Percentiles rank a stretch among this genome's conserved stretches.
Conservation (phyloP, 2,797 vertebrate species). For the Heterohyrax brucei region DNA sequence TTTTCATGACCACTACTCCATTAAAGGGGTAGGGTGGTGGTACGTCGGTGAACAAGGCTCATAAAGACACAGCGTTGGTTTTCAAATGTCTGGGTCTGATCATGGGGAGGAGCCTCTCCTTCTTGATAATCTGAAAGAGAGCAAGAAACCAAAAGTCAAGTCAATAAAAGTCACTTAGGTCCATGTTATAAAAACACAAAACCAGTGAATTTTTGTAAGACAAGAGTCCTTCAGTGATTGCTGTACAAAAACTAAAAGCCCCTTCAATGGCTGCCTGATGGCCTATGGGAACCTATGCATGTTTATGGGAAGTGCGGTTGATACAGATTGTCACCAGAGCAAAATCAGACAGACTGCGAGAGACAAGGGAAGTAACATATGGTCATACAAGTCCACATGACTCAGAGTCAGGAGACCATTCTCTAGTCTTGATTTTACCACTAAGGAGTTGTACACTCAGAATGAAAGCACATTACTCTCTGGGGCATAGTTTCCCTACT, state of each 20-base stretch:
- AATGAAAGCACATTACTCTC: background rate
- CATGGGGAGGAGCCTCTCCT: accelerated
- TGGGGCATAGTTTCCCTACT: background rate
- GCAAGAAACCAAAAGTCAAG: background rate
- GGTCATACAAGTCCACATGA: background rate
- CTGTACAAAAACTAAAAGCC: background rate
- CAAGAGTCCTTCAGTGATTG: background rate
- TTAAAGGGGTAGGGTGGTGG: too few relatives aligned
- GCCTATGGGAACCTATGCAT: background rate
- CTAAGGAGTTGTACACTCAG: background rate
- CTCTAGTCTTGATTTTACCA: background rate
- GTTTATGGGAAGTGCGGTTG: background rate
- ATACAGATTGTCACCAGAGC: background rate
- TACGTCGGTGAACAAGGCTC: accelerated
- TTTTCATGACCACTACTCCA: background rate
- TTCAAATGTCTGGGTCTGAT: background rate
- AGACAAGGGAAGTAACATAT: background rate
- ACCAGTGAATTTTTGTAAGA: background rate
- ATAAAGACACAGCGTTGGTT: background rate
- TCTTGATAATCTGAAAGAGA: background rate
- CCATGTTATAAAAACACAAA: background rate
- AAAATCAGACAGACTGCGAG: background rate
- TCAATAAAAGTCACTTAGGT: background rate
- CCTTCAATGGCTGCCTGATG: background rate
- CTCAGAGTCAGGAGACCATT: background rate